Evolutionary conservation across 2,797 vertebrate species (phyloP).

Genomic region (Antennarius maculatus): DNA sequence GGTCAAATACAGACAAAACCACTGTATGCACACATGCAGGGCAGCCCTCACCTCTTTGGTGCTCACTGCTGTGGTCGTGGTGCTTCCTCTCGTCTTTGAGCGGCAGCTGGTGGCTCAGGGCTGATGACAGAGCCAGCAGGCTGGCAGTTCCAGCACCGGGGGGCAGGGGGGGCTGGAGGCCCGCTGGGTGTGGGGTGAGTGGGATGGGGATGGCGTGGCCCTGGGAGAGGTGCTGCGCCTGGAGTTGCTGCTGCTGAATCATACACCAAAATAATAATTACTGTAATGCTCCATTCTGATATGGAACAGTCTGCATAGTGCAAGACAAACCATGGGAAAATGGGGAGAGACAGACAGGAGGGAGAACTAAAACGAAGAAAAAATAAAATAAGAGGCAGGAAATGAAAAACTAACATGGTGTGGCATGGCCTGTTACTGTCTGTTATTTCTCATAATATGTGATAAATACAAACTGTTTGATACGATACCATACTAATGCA

Average conservation of each 20-base stretch:
- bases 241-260: slow-evolving; percentile 95
- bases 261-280: slow-evolving; percentile 38
- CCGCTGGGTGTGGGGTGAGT: slow-evolving; percentile 91
- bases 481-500: too few relatives aligned
- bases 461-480: too few relatives aligned
- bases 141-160: slow-evolving; percentile 89
- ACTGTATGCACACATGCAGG: not conserved
- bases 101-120: slow-evolving; percentile 90
- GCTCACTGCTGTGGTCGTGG: slow-evolving; percentile 87
- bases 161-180: slow-evolving; percentile 89
- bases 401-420: not conserved
- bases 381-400: not conserved
- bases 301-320: not conserved
- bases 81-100: slow-evolving; percentile 95
- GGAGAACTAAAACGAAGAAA: not conserved
- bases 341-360: not conserved
- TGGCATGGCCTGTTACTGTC: too few relatives aligned
- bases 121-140: slow-evolving; percentile 90
- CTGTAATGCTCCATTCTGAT: not conserved
- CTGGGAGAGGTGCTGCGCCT: slow-evolving; percentile 95
- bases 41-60: slow-evolving; percentile 86
- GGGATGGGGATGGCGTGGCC: slow-evolving; percentile 92
- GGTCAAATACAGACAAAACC: not conserved
- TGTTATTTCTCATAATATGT: too few relatives aligned
- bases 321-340: not conserved